A percentile compares a stretch with the other conserved stretches of the same genome.
phyloP scores from a whole-genome alignment of 2,797 vertebrate genomes.

The Enteromius viviparus region DNA sequence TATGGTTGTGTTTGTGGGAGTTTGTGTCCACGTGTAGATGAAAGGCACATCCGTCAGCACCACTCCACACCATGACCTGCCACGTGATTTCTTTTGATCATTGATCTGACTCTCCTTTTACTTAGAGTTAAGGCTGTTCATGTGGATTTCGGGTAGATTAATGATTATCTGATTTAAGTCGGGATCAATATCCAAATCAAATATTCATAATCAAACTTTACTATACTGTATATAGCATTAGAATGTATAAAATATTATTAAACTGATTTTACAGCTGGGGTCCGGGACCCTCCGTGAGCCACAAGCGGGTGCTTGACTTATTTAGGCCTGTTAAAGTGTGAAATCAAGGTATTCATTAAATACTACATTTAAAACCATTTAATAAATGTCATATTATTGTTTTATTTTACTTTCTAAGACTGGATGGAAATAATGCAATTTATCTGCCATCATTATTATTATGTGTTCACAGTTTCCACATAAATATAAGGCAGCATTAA shows the following conservation, averaged over 20 bases:
- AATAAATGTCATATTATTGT: background rate
- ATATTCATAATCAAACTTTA: background rate
- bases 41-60: constrained; percentile 36
- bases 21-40: constrained; percentile 22
- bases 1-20: constrained; percentile 37
- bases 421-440: no score
- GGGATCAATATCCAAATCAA: background rate
- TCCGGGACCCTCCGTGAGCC: background rate
- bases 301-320: background rate
- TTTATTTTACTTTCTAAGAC: background rate
- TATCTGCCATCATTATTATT: no score
- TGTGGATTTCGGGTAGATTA: background rate
- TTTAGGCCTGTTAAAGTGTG: background rate
- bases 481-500: background rate
- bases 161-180: background rate
- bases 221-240: background rate
- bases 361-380: background rate
- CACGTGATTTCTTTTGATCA: constrained; percentile 56
- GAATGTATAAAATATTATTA: background rate
- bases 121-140: background rate
- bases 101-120: background rate
- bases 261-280: background rate
- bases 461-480: background rate
- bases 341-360: background rate
- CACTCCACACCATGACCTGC: constrained; percentile 24